These are phyloP conservation scores for Acanthornis magna DNA, from an alignment of 2,797 vertebrate genomes.

Conservation along the genomic window DNA sequence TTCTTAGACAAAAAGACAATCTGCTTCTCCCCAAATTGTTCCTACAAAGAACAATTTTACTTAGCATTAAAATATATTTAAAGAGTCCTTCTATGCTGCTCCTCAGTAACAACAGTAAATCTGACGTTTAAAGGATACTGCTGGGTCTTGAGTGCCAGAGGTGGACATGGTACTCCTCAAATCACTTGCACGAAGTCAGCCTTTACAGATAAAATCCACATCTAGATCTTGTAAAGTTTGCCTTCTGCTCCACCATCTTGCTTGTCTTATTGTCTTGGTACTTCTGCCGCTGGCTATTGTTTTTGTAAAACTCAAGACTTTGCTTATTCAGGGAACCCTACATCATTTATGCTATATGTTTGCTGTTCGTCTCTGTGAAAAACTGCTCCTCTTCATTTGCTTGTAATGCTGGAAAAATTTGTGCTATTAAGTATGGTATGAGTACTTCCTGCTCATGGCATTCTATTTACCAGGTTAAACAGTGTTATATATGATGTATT, in stretches of 20 bases:
- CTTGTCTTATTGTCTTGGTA: background rate
- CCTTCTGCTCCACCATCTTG: background rate
- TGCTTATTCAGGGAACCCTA: background rate
- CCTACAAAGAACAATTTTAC: background rate
- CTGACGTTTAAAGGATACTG: background rate
- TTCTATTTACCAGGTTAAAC: background rate
- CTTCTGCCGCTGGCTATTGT: background rate
- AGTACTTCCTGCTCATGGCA: background rate
- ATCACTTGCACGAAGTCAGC: background rate
- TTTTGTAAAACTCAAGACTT: background rate
- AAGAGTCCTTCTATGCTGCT: background rate
- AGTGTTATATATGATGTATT: background rate
- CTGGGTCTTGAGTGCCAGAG: background rate
- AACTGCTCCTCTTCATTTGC: background rate
- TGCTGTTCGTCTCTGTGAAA: background rate
- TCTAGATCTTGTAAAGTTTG: background rate
- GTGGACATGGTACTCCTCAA: background rate
- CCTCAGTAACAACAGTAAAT: background rate
- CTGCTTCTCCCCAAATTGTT: background rate
- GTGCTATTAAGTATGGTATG: background rate
- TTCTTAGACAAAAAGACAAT: background rate
- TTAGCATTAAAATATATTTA: background rate
- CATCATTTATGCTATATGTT: background rate
- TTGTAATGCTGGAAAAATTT: background rate
- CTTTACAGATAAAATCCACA: background rate